These are phyloP conservation scores for Trogon melanurus DNA, from an alignment of 2,113 vertebrate species.

Conservation along the genomic window DNA sequence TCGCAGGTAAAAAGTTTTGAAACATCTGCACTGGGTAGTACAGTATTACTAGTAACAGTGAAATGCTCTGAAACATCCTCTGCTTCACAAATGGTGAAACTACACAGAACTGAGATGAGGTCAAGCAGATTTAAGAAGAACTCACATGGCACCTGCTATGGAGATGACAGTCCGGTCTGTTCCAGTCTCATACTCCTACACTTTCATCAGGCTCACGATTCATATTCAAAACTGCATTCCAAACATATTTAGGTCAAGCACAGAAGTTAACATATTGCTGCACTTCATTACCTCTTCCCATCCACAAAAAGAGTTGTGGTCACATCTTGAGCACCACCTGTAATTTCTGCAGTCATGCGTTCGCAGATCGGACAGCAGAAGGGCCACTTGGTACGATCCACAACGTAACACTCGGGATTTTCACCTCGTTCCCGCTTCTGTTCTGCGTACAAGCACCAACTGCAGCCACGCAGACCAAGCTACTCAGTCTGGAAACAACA, in stretches of 20 bases:
- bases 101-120: neutral
- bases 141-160: neutral
- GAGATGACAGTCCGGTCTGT: neutral
- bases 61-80: neutral
- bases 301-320: neutral
- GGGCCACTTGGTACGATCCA: neutral
- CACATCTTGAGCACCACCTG: neutral
- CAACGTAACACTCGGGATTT: neutral
- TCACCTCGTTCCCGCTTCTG: neutral
- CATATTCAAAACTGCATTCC: neutral
- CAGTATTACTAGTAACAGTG: neutral
- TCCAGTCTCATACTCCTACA: neutral
- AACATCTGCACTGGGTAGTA: neutral
- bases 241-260: neutral
- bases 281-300: neutral
- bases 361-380: rapidly evolving
- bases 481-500: neutral
- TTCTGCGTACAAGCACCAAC: neutral
- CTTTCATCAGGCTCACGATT: neutral
- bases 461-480: neutral
- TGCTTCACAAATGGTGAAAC: neutral
- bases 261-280: neutral
- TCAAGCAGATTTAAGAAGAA: neutral
- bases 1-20: neutral
- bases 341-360: neutral